Base-by-base conservation (phyloP, 2,113 vertebrate species). In the Brachypteracias leptosomus region DNA sequence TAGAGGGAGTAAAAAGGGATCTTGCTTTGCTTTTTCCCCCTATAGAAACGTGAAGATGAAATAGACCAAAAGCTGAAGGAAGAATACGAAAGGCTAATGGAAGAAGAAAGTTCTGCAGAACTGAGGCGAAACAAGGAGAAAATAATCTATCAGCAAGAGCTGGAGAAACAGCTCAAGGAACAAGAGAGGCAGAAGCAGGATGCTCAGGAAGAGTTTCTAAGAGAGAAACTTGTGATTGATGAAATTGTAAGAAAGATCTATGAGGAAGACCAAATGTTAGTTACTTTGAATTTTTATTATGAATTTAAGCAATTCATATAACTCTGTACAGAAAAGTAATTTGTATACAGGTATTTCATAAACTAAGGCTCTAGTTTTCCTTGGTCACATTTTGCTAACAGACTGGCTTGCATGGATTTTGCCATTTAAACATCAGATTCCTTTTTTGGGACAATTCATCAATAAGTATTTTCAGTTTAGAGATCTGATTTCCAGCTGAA, bases 161-260 rank as follows among this genome's bases (percentile, higher is more conserved):
- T 99, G 85, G 98, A 99, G 70, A 98, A 97, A 67, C 99, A 99
- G 96, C 95, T 99, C 19, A 93, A 98, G 85, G 99, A 99, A 33
- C 98, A 97, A 70, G 99, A 99, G 91, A 94, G 28, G 51, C 98
- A 88, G 86, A 99, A 97, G 93, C 98, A 99, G 94, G 98, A 98
- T 55, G 98, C 98, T 5, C 99, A 99, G 17, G 95, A 99, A 81
- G 98, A 99, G 89, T 98, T 99, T 96, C 97, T 99, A 46, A 98
- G 98, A 96, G 99, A 99, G 86, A 99, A 99, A 93, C 95, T 99
- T 83, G 94, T 99, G 98, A 98, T 99, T 59, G 99, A 99, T 67
- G 99, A 99, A 96, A 99, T 99, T 36, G 95, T 99, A 82, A 98
- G 98, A 58, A 99, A 99, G 97, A 99, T 99, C 96, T 99, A 98